Percentiles rank a stretch among this genome's conserved stretches.
Evolutionary conservation across 2,888 invertebrate species (phyloP).

Genomic region (Poecilus cupreus): DNA sequence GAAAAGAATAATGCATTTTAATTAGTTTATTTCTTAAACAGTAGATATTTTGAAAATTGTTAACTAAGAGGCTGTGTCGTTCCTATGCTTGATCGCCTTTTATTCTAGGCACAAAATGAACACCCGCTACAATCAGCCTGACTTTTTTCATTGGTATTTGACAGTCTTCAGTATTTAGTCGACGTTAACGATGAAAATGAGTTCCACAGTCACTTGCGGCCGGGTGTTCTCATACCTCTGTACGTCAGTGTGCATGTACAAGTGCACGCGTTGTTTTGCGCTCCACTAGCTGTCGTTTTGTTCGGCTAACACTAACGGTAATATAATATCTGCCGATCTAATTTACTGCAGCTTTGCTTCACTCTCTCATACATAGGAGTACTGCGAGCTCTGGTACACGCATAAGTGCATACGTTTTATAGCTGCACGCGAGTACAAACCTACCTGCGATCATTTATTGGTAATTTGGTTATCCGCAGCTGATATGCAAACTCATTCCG

Average conservation of each 20-base stretch:
- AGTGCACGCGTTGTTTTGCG: constrained; percentile 43
- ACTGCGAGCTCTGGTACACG: too few species aligned
- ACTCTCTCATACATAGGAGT: not conserved
- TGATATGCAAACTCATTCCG: not conserved
- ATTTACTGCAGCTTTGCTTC: constrained; percentile 38
- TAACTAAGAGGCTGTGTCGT: too few species aligned
- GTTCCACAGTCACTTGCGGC: not conserved
- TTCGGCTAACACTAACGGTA: constrained; percentile 55
- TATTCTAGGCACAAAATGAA: too few species aligned
- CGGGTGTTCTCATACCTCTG: too few species aligned
- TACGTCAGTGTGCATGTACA: not conserved
- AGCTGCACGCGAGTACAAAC: not conserved
- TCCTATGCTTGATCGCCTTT: too few species aligned
- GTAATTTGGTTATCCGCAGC: not conserved
- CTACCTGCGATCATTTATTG: not conserved
- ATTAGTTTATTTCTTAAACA: too few species aligned
- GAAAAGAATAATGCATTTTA: too few species aligned
- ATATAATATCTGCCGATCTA: constrained; percentile 58
- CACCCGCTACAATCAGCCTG: too few species aligned
- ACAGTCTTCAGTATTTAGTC: too few species aligned
- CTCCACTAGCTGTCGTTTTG: constrained; percentile 53
- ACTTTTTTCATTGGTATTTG: too few species aligned
- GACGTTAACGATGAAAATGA: too few species aligned
- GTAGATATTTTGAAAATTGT: too few species aligned
- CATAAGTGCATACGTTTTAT: constrained; percentile 10